Conservation (phyloP, 2,888 invertebrate species). For the Rhingia rostrata region DNA sequence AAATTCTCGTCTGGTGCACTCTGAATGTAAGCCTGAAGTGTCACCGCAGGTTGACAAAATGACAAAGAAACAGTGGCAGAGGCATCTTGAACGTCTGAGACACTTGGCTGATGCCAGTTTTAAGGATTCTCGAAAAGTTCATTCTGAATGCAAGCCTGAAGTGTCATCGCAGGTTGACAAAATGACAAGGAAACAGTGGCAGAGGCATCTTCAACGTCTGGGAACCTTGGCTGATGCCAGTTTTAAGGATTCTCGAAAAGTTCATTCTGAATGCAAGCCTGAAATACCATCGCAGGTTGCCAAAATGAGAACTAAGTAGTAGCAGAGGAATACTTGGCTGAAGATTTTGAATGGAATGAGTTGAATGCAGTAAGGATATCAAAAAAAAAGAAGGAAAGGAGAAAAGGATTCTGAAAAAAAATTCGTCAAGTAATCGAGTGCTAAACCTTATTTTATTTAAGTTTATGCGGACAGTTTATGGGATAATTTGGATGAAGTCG, state of each 20-base stretch:
- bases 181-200: constrained; percentile 59
- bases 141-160: background rate
- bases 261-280: background rate
- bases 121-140: background rate
- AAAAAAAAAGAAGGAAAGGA: no score
- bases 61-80: constrained; percentile 48
- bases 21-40: constrained; percentile 1
- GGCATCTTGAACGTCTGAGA: constrained; percentile 39
- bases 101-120: constrained; percentile 18
- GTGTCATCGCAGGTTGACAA: background rate
- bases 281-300: no score
- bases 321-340: background rate
- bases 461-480: no score
- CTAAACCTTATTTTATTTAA: no score
- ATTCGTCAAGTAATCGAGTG: no score
- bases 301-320: constrained; percentile 52
- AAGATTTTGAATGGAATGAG: background rate
- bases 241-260: background rate
- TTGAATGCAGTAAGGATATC: no score
- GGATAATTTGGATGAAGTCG: no score
- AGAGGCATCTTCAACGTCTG: constrained; percentile 36
- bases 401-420: no score
- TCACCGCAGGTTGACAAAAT: constrained; percentile 24
- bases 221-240: constrained; percentile 24
- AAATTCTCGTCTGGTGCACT: constrained; percentile 24